Percentiles rank a stretch among this genome's conserved stretches.
phyloP scores from a whole-genome alignment of 2,113 vertebrate genomes.

The Gobius niger region DNA sequence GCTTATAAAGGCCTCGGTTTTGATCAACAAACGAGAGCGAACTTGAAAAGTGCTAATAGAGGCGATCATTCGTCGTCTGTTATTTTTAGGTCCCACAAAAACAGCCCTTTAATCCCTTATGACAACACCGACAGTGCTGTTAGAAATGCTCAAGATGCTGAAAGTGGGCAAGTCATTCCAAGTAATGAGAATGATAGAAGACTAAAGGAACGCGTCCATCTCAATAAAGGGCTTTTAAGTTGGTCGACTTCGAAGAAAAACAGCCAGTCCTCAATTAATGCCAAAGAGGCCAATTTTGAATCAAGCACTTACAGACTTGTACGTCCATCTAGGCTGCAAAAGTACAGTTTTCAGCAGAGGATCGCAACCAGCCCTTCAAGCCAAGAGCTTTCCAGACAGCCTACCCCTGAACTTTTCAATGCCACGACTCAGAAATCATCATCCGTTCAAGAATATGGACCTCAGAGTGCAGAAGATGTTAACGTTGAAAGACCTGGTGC shows the following conservation, averaged over 20 bases:
- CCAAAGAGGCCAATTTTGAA: constrained; percentile 11
- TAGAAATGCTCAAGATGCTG: too few relatives aligned
- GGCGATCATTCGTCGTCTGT: not conserved
- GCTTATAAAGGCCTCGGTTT: not conserved
- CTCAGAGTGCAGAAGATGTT: constrained; percentile 35
- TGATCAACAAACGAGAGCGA: not conserved
- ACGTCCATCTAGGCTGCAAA: constrained; percentile 12
- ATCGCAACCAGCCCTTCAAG: not conserved
- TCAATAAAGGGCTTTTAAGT: not conserved
- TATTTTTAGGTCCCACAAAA: not conserved
- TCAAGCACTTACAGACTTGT: not conserved
- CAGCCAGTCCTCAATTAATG: not conserved
- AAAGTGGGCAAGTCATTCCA: not conserved
- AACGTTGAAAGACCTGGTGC: not conserved
- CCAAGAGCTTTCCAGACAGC: not conserved
- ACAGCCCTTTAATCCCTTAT: not conserved
- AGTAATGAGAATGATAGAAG: not conserved
- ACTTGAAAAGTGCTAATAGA: not conserved
- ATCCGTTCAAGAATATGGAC: constrained; percentile 12
- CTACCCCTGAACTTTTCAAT: not conserved
- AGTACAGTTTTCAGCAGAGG: constrained; percentile 52
- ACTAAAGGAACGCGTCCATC: not conserved
- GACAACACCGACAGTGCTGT: not conserved
- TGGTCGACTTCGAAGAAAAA: not conserved
- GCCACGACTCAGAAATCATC: not conserved